Evolutionary conservation across 2,888 invertebrate species (phyloP), one percentile per base, ranked within the genome.

Genomic region (Epistrophella euchroma): DNA sequence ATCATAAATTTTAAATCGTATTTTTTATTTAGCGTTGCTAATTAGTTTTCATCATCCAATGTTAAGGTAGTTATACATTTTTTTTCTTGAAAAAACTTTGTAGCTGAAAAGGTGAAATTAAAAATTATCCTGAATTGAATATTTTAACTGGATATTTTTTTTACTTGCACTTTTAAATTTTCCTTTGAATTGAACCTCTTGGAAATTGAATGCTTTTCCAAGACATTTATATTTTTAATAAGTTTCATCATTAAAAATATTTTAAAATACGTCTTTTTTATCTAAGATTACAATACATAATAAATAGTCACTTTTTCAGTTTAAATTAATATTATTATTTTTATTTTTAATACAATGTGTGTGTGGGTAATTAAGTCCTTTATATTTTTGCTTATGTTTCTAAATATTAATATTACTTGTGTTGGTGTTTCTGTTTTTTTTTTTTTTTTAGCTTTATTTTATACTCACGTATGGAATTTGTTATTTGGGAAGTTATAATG

Each of bases 321-420:
- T 60, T n/a, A 4, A 22, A 15, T 60, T 40, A 60, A 56, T 17
- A 35, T 56, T 56, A 5, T 15, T 40, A 9, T 19, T 19, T 40
- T 60, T 15, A 52, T 52, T 40, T 37, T 40, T 9, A 22, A 60
- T 60, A 15, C 9, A 32, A 32, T 32, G 13, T 32, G 55, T 55
- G 17, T 55, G n/a, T 32, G 17, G 32, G 10, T 32, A 11, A 32
- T 56, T 56, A 17, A 19, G 25, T 60, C 19, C 37, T 6, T 22
- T 40, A 60, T 15, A 60, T 37, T 60, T 15, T 13, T 19, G 60
- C 37, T 37, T 60, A 60, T 40, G 7, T 60, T 37, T 60, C 60
- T 40, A 60, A 40, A 40, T 25, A 60, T 22, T 25, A 60, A 15
- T 60, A 37, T 60, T 37, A 25, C 22, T 37, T 52, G 47, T 7